Evolutionary conservation across 2,797 vertebrate genomes (phyloP).

Genomic region (Sebastes miniatus): DNA sequence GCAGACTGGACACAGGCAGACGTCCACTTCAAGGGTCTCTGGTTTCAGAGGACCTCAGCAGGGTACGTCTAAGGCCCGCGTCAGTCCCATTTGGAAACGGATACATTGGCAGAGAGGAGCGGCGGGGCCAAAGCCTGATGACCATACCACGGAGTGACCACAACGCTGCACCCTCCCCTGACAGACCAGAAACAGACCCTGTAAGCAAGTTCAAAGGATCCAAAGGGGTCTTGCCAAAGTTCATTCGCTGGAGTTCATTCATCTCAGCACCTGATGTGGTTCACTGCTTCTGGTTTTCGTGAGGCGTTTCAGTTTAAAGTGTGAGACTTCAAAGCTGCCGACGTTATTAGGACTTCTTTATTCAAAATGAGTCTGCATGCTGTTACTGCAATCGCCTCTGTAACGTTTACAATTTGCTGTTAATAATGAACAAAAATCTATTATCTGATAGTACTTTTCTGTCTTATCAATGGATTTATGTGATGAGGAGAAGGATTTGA

Average conservation of each 20-base stretch:
- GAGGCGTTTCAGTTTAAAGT: slow-evolving; percentile 57
- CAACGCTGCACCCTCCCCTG: slow-evolving; percentile 57
- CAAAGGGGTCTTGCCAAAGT: slow-evolving; percentile 74
- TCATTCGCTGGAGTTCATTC: slow-evolving; percentile 74
- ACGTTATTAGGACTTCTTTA: slow-evolving; percentile 24
- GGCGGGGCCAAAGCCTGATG: slow-evolving; percentile 76
- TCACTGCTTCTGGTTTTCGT: slow-evolving; percentile 56
- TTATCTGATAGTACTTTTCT: background rate
- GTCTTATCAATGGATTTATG: background rate
- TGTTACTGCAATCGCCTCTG: background rate
- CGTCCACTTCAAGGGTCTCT: slow-evolving; percentile 99
- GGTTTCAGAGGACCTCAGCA: slow-evolving; percentile 97
- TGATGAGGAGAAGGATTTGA: background rate
- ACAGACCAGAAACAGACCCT: slow-evolving; percentile 78
- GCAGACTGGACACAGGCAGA: slow-evolving; percentile 87
- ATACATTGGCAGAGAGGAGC: slow-evolving; percentile 84
- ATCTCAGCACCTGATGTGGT: slow-evolving; percentile 73
- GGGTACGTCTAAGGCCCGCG: slow-evolving; percentile 87
- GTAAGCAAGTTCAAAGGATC: slow-evolving; percentile 78
- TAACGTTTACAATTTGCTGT: background rate
- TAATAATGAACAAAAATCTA: background rate
- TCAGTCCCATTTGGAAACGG: slow-evolving; percentile 79
- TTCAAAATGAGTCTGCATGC: slow-evolving; percentile 32
- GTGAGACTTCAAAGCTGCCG: slow-evolving; percentile 69
- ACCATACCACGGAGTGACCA: slow-evolving; percentile 76